Evolutionary conservation across 2,797 vertebrate genomes (phyloP).

Genomic region (Oceanodroma leucorhoa): DNA sequence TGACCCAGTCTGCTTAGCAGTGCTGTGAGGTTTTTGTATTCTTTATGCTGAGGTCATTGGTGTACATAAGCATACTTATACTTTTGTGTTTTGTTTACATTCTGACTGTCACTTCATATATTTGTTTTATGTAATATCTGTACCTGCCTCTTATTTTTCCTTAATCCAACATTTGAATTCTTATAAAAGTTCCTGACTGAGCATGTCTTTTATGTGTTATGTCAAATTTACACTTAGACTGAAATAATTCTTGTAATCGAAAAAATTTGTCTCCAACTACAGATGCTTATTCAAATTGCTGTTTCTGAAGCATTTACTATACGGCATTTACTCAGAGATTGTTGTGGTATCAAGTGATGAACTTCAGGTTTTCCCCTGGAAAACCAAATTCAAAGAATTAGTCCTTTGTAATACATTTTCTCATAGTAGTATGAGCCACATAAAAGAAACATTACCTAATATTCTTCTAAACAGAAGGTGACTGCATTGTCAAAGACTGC

Average conservation of each 20-base stretch:
- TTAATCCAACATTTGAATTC: not conserved
- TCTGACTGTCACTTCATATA: not conserved
- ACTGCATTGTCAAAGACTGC: conserved; percentile 71
- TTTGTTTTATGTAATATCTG: not conserved
- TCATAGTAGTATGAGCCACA: conserved; percentile 66
- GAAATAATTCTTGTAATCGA: conserved; percentile 79
- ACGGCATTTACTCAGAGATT: conserved; percentile 66
- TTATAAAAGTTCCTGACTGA: not conserved
- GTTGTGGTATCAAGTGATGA: conserved; percentile 69
- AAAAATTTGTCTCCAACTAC: conserved; percentile 78
- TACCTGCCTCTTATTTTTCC: not conserved
- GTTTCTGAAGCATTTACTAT: conserved; percentile 70
- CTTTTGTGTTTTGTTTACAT: not conserved
- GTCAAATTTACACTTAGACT: conserved; percentile 9
- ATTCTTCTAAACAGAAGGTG: conserved; percentile 66
- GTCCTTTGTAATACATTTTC: conserved; percentile 69
- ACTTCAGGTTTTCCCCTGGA: conserved; percentile 79
- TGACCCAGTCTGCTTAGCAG: not conserved
- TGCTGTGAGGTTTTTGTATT: not conserved
- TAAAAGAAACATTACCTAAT: conserved; percentile 76
- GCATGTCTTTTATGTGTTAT: not conserved
- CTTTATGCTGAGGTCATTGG: not conserved
- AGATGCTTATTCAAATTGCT: conserved; percentile 77
- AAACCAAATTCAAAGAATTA: conserved; percentile 71
- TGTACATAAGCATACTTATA: not conserved